Base-by-base conservation (phyloP, 1,140 invertebrate species). In the Heliothis subflexa region DNA sequence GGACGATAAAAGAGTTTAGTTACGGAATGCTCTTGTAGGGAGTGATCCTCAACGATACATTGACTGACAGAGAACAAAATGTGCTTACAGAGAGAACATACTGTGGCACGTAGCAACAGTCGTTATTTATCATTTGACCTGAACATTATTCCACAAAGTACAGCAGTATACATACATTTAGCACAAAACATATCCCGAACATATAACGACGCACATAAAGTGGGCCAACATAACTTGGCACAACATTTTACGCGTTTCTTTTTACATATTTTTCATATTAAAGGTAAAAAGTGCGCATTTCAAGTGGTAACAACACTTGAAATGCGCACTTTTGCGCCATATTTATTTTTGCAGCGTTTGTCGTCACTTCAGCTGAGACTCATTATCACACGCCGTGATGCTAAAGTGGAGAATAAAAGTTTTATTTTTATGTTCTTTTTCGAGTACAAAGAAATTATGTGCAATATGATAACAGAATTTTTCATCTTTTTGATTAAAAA, bases 221-320 rank as follows among this genome's bases (percentile, higher is more conserved):
- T 18, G 16, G n/a, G 45, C 5, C 25, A 45, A 64, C 61, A 47
- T 45, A 64, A 64, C 61, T 64, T 40, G 25, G 33, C 61, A 62
- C 61, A 62, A 62, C 61, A 62, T 62, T 64, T 64, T 18, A 47
- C 45, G 16, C 54, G 9, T 18, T 57, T 64, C 61, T 47, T 64
- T 64, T 21, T 64, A 64, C 61, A 64, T 64, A 64, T 64, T 64
- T 64, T 64, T 64, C 61, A 47, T 33, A 64, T 64, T 64, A 64
- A 64, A 64, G n/a, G 16, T 62, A 47, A 64, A 64, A 40, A 64
- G 10, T 47, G n/a, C 16, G 40, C 61, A 40, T 40, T 47, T 47
- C 9, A 64, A 64, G 61, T 64, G 61, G n/a, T n/a, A n/a, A n/a
- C n/a, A n/a, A n/a, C n/a, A n/a, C n/a, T n/a, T n/a, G n/a, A n/a